These are phyloP conservation scores for Caenorhabditis uteleia DNA, from an alignment of 2,888 invertebrate species.

Conservation along the genomic window DNA sequence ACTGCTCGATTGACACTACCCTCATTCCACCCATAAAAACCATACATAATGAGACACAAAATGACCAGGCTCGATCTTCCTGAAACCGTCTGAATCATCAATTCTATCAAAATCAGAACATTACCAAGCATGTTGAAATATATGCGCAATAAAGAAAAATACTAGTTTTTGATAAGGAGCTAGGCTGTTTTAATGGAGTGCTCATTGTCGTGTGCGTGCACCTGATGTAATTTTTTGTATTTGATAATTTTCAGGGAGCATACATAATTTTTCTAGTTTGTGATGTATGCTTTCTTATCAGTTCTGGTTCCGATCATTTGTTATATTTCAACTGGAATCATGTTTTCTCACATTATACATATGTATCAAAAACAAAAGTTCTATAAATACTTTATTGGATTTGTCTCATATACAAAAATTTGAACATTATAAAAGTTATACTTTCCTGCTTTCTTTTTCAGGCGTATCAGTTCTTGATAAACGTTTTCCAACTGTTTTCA, in stretches of 20 bases:
- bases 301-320: neutral
- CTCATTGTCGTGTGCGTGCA: no score
- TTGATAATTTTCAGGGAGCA: no score
- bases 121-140: constrained; percentile 51
- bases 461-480: constrained; percentile 15
- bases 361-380: no score
- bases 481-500: constrained; percentile 12
- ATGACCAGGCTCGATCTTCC: constrained; percentile 59
- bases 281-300: no score
- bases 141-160: constrained; percentile 47
- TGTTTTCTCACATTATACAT: no score
- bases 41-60: constrained; percentile 54
- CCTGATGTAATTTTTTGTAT: no score
- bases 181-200: no score
- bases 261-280: neutral
- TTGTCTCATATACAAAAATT: no score
- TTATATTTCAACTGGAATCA: no score
- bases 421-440: no score
- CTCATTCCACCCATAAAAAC: constrained; percentile 54
- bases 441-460: no score
- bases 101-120: neutral
- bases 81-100: constrained; percentile 12
- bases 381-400: no score
- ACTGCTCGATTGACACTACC: constrained; percentile 53
- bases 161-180: constrained; percentile 22